Conservation (phyloP, 2,888 invertebrate genomes). For the Ormyrus thymus region DNA sequence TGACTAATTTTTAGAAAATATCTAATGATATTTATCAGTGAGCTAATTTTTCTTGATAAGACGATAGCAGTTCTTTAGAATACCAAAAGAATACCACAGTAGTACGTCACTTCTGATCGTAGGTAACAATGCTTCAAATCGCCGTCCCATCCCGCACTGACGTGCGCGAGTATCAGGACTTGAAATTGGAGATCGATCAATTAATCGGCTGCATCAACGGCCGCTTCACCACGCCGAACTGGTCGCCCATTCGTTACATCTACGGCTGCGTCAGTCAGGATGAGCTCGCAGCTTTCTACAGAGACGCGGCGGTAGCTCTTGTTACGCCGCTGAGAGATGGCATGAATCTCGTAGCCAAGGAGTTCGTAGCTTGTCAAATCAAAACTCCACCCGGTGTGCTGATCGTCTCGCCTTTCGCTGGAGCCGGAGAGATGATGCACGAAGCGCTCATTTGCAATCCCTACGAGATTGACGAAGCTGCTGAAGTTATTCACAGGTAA, state of each 20-base stretch:
- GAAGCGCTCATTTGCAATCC: slow-evolving; percentile 93
- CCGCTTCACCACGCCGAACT: slow-evolving; percentile 91
- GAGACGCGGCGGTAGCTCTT: slow-evolving; percentile 90
- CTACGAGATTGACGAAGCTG: slow-evolving; percentile 90
- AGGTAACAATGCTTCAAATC: slow-evolving; percentile 85
- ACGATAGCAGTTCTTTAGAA: too few relatives aligned
- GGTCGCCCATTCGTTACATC: slow-evolving; percentile 94
- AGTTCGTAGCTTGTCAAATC: slow-evolving; percentile 94
- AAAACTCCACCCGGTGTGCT: slow-evolving; percentile 90
- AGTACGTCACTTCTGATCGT: not conserved
- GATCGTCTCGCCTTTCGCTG: slow-evolving; percentile 93
- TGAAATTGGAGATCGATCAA: slow-evolving; percentile 94
- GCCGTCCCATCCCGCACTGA: slow-evolving; percentile 93
- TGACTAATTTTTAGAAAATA: too few relatives aligned
- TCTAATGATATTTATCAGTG: too few relatives aligned
- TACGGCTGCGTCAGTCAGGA: slow-evolving; percentile 92
- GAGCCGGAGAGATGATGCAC: slow-evolving; percentile 95
- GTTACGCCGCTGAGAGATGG: slow-evolving; percentile 92
- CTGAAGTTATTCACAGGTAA: slow-evolving; percentile 88
- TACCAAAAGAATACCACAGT: too few relatives aligned
- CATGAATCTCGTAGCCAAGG: slow-evolving; percentile 95
- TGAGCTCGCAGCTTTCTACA: slow-evolving; percentile 89
- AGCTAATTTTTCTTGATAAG: too few relatives aligned
- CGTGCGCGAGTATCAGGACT: slow-evolving; percentile 91
- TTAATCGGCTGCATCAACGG: slow-evolving; percentile 92